Percentiles rank a stretch among this genome's conserved stretches.
Conservation (phyloP, 2,797 vertebrate genomes). For the Heliangelus exortis region DNA sequence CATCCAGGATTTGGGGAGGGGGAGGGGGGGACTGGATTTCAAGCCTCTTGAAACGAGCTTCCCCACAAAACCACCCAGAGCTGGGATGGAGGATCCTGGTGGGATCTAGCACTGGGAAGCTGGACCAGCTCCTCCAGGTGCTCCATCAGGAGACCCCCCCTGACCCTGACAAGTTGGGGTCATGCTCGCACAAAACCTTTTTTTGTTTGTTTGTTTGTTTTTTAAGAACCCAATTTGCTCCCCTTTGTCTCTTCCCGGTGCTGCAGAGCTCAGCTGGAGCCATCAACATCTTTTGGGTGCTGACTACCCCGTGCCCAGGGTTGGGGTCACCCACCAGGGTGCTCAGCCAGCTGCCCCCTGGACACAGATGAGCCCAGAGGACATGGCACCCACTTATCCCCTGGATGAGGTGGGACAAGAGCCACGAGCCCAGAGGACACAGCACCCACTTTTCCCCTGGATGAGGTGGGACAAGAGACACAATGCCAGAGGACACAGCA, state of each 20-base stretch:
- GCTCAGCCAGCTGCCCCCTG: neutral
- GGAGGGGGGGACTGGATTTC: neutral
- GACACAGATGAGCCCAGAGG: too few species aligned
- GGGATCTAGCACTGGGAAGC: neutral
- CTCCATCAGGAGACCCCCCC: rapidly evolving
- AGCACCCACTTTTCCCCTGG: too few species aligned
- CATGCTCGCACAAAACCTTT: neutral
- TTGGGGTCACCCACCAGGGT: rapidly evolving
- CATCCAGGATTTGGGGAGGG: neutral
- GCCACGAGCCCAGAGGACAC: too few species aligned
- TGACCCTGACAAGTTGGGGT: rapidly evolving
- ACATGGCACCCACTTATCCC: too few species aligned
- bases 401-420: too few species aligned
- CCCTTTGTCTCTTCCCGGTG: neutral
- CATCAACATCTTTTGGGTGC: rapidly evolving
- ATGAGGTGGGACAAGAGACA: too few species aligned
- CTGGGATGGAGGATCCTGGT: rapidly evolving
- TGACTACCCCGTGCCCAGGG: rapidly evolving
- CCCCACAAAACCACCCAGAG: neutral
- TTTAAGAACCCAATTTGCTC: neutral
- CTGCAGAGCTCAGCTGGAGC: neutral
- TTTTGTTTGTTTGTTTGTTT: neutral
- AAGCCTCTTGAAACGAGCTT: neutral
- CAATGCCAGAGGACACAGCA: neutral
- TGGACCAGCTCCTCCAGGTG: rapidly evolving